Evolutionary conservation across 2,888 invertebrate genomes (phyloP), one percentile per base, ranked within the genome.

Genomic region (Heliconius aoede): DNA sequence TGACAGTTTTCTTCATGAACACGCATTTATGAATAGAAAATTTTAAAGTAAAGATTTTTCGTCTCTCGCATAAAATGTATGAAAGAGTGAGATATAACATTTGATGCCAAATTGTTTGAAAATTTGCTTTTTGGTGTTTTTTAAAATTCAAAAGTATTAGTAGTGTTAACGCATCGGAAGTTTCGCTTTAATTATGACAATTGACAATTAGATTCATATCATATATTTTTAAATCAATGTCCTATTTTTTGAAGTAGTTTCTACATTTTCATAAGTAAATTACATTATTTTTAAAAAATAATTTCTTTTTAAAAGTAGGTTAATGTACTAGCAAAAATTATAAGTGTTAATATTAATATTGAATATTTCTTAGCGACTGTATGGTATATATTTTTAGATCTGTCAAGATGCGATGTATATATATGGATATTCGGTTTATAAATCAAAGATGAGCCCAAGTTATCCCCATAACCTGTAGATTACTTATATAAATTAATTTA

Each of bases 31-130:
- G 30, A 73, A 28, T 76, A 72, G 61, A 76, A n/a, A 71, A 3
- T 65, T 62, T 76, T 32, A 58, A 73, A 74, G 60, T 55, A 28
- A 30, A 36, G 51, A 32, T 36, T 73, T 55, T 40, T 74, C 73
- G 32, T 64, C 62, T 65, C 60, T 26, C 55, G 69, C 65, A 73
- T 60, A 72, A 61, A 58, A 46, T 60, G 72, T 72, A 73, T 72
- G 73, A 32, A 72, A 36, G 76, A 79, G 78, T 79, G 74, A 79
- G 77, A 79, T 73, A 46, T 76, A 72, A 76, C 76, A 65, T 74
- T 73, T 64, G 51, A 79, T 80, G 79, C 80, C 79, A 80, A 79
- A 79, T 76, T 78, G 40, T 79, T 72, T 64, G 62, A 58, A 55
- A 71, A 62, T n/a, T 76, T 78, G 74, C 76, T 80, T 78, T 76